These are phyloP conservation scores for Candidula unifasciata DNA, from an alignment of 2,888 invertebrate species.

Conservation along the genomic window DNA sequence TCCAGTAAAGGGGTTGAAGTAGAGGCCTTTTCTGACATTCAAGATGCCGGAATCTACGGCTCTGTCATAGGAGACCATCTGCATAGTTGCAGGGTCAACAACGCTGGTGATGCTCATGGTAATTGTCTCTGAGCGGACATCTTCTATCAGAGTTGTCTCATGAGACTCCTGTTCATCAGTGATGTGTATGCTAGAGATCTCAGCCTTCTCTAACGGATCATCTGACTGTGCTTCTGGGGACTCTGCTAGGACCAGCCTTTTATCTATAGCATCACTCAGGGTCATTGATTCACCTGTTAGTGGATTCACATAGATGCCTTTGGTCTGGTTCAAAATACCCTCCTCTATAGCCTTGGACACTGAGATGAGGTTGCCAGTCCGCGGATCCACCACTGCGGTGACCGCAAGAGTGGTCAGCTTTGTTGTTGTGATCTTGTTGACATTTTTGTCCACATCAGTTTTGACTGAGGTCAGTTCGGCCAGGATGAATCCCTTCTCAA, in stretches of 20 bases:
- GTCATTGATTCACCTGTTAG: conserved; percentile 83
- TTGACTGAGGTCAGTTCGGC: conserved; percentile 70
- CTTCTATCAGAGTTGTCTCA: conserved; percentile 80
- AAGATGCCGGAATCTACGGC: conserved; percentile 93
- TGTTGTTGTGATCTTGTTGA: conserved; percentile 84
- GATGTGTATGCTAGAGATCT: conserved; percentile 80
- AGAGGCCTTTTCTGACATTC: conserved; percentile 83
- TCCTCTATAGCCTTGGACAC: conserved; percentile 93
- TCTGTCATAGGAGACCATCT: conserved; percentile 89
- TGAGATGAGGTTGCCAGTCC: conserved; percentile 85
- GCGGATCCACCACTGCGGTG: conserved; percentile 83
- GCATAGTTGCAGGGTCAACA: conserved; percentile 83
- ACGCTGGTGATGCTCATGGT: conserved; percentile 79
- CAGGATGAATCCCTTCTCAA: conserved; percentile 86
- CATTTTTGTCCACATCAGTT: conserved; percentile 89
- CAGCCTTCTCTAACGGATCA: conserved; percentile 79
- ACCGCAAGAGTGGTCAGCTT: conserved; percentile 73
- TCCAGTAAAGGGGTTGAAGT: conserved; percentile 86
- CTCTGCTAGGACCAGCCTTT: conserved; percentile 85
- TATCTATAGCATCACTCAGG: conserved; percentile 86
- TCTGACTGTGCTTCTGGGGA: conserved; percentile 80
- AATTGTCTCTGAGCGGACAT: conserved; percentile 73
- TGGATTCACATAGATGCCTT: conserved; percentile 83
- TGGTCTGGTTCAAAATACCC: conserved; percentile 92
- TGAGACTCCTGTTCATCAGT: conserved; percentile 80